These are phyloP conservation scores for Mormyrus iriodes DNA, from an alignment of 2,113 vertebrate genomes.

Conservation along the genomic window DNA sequence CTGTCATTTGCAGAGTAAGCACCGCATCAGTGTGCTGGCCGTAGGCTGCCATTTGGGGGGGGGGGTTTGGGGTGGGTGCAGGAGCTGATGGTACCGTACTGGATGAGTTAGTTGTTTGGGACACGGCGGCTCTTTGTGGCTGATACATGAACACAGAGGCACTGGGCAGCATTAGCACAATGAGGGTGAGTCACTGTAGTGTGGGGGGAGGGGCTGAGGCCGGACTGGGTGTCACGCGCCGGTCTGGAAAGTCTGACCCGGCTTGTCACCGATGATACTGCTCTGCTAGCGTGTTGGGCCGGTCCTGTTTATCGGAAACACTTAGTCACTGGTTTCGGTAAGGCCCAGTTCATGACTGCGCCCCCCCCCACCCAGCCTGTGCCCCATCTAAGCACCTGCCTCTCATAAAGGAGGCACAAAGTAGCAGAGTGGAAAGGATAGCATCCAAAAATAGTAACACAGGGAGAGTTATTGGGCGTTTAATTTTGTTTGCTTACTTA, in stretches of 20 bases:
- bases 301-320: constrained; percentile 41
- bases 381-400: neutral
- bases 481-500: neutral
- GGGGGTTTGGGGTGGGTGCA: neutral
- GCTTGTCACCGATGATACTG: neutral
- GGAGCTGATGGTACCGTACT: neutral
- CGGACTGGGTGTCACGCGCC: neutral
- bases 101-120: neutral
- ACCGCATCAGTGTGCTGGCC: neutral
- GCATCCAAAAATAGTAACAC: neutral
- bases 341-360: neutral
- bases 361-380: neutral
- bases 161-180: constrained; percentile 5
- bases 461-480: neutral
- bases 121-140: neutral
- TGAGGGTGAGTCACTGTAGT: constrained; percentile 14
- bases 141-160: neutral
- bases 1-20: neutral
- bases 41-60: neutral
- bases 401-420: neutral
- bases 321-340: constrained; percentile 26
- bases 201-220: neutral
- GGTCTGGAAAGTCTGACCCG: constrained; percentile 32
- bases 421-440: neutral
- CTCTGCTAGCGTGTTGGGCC: neutral